Evolutionary conservation across 2,113 vertebrate species (phyloP).

Genomic region (Eudyptes chrysolophus): DNA sequence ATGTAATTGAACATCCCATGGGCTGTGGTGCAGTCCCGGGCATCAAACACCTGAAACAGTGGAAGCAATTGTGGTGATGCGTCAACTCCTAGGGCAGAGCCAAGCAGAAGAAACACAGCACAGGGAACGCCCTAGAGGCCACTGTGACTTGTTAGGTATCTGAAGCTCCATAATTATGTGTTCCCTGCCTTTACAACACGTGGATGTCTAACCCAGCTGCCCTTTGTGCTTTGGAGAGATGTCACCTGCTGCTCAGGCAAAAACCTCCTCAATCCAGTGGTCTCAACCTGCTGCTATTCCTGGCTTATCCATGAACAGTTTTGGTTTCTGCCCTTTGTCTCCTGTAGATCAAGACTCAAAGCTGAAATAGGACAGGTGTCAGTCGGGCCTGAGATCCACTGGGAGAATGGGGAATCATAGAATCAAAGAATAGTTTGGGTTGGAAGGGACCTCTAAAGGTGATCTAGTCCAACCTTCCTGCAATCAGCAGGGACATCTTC

Average conservation of each 20-base stretch:
- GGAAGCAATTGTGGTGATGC: not conserved
- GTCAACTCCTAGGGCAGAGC: not conserved
- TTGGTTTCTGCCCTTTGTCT: not conserved
- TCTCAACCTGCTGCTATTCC: not conserved
- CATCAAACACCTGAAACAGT: slow-evolving; percentile 90
- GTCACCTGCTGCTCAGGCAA: not conserved
- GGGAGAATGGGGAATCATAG: not conserved
- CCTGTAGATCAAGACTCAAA: not conserved
- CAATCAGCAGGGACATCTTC: not conserved
- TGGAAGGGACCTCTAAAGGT: not conserved
- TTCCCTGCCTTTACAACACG: not conserved
- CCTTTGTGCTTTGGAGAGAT: not conserved
- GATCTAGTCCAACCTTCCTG: not conserved
- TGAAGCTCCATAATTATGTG: not conserved
- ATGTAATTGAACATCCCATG: slow-evolving; percentile 99
- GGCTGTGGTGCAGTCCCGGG: slow-evolving; percentile 94
- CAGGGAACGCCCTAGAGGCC: not conserved
- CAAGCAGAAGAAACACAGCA: not conserved
- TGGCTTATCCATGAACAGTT: not conserved
- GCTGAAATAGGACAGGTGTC: not conserved
- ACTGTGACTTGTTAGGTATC: not conserved
- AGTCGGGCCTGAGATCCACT: not conserved
- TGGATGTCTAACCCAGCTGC: not conserved
- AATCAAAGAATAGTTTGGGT: not conserved
- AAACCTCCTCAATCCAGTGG: not conserved